Conservation (phyloP, 2,888 invertebrate genomes). For the Archips crataeganus region DNA sequence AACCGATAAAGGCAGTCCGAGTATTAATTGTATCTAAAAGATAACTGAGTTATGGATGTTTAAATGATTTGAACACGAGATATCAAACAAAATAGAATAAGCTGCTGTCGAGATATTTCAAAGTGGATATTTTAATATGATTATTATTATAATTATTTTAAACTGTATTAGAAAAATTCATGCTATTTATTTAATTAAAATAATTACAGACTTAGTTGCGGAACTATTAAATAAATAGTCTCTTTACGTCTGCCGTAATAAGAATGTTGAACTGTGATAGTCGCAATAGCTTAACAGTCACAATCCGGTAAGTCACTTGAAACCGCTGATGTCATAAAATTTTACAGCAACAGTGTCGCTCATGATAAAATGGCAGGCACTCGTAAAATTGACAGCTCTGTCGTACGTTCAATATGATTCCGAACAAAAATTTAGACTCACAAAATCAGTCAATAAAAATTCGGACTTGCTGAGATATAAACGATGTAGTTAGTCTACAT, state of each 20-base stretch:
- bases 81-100: not conserved
- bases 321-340: conserved; percentile 39
- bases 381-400: conserved; percentile 36
- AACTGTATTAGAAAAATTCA: not conserved
- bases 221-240: not conserved
- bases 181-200: too few relatives aligned
- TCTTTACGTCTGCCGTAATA: not conserved
- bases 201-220: not conserved
- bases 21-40: not conserved
- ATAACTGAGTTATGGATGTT: not conserved
- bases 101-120: not conserved
- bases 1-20: conserved; percentile 48
- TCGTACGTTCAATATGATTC: conserved; percentile 5
- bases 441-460: conserved; percentile 1
- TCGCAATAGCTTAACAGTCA: conserved; percentile 20
- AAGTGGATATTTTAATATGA: too few relatives aligned
- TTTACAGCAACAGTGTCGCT: conserved; percentile 38
- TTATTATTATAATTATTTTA: too few relatives aligned
- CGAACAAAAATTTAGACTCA: conserved; percentile 10
- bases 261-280: not conserved
- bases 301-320: conserved; percentile 15
- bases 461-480: not conserved
- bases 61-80: not conserved
- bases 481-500: not conserved
- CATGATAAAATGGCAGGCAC: conserved; percentile 34